Evolutionary conservation across 2,113 vertebrate genomes (phyloP).

Genomic region (Sylvietta virens): DNA sequence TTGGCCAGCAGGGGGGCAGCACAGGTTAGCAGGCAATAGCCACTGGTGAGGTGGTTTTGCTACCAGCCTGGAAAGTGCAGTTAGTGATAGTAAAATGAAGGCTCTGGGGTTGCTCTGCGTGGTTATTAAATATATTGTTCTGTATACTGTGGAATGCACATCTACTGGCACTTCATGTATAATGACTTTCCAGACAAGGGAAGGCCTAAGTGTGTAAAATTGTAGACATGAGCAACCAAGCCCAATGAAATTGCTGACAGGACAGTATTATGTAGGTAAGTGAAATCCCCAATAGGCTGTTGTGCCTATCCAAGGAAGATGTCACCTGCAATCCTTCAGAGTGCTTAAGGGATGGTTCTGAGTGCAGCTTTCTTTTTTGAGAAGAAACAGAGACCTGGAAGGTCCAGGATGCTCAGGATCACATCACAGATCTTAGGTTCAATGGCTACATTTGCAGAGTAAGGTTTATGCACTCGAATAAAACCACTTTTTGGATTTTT

Average conservation of each 20-base stretch:
- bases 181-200: not conserved
- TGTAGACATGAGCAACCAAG: not conserved
- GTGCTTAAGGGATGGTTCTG: not conserved
- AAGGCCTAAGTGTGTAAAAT: not conserved
- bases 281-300: not conserved
- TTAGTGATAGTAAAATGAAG: not conserved
- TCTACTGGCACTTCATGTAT: not conserved
- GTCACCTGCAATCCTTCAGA: not conserved
- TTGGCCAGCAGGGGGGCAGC: not conserved
- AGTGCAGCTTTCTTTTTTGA: not conserved
- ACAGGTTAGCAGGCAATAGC: not conserved
- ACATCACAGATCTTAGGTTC: not conserved
- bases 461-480: not conserved
- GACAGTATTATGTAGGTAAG: not conserved
- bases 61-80: not conserved
- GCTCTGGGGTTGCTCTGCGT: not conserved
- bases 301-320: not conserved
- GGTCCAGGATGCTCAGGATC: not conserved
- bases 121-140: not conserved
- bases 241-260: not conserved
- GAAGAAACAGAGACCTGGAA: not conserved
- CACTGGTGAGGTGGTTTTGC: not conserved
- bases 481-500: not conserved
- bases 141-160: not conserved
- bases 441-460: not conserved